Evolutionary conservation across 2,113 vertebrate species (phyloP), one percentile per base, ranked within the genome.

Genomic region (Cervus canadensis): DNA sequence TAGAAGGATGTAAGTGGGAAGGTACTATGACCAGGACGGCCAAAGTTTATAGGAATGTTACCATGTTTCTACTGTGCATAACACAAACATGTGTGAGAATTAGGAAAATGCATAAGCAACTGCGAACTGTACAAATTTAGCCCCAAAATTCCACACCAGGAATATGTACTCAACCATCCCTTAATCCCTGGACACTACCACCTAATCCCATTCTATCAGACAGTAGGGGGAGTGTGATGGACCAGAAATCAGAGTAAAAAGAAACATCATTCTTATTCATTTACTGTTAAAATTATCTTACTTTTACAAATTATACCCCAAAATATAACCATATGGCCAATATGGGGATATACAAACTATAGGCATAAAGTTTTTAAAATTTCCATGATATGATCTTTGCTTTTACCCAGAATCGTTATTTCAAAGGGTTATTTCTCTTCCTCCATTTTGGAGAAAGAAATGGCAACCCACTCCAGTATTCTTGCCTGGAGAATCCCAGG

Each of bases 21-120:
- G 0, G 12, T 4, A 19, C 4, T 11, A 28, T 54, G 13, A 25
- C 26, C 60, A 21, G 4, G 0, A 16, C 7, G 5, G 48, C 17
- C 81, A 30, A 50, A 64, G 52, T 52, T n/a, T 12, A 0, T 15
- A 48, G 19, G 3, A 11, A 78, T 13, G 5, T 10, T 21, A 56
- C 14, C 14, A 2, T 17, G 5, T 33, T 82, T 79, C 48, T 48
- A 17, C 3, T 78, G 10, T 79, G 28, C n/a, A 76, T 17, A 57
- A 10, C 30, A 40, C 4, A 10, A 10, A 23, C 60, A 1, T 43
- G 5, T n/a, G 67, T 16, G 48, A 5, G 13, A 28, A 36, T 36
- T 40, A 36, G 4, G 7, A 7, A 64, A 30, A 94, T 25, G 25
- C 26, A 21, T 23, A 40, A 19, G 6, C 21, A 21, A 50, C 16